phyloP scores from a whole-genome alignment of 2,113 vertebrate species.

The Tinamus guttatus region DNA sequence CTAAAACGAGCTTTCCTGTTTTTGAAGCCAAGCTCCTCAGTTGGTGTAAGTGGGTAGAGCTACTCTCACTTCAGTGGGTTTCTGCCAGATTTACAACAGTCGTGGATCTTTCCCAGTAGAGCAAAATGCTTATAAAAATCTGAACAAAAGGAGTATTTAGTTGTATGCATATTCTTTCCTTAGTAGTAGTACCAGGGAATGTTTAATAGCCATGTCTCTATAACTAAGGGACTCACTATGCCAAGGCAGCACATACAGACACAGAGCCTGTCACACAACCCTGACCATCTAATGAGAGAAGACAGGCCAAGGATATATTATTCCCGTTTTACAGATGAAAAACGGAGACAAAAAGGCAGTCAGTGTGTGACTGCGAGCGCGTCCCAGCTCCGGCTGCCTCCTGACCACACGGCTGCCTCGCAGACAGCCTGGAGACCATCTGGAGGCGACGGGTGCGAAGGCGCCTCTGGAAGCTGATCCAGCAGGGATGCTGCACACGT shows the following conservation, averaged over 20 bases:
- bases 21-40: background rate
- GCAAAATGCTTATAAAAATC: conserved; percentile 18
- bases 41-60: background rate
- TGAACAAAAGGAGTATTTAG: conserved; percentile 36
- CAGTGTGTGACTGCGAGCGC: background rate
- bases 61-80: background rate
- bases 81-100: conserved; percentile 1
- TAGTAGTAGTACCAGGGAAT: background rate
- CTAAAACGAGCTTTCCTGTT: background rate
- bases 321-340: background rate
- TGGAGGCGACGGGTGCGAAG: background rate
- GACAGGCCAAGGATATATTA: background rate
- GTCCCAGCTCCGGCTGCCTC: background rate
- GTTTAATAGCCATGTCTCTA: background rate
- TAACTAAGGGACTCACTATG: background rate
- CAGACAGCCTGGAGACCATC: background rate
- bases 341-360: background rate
- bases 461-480: background rate
- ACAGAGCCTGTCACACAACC: accelerated
- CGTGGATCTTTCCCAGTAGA: background rate
- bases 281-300: background rate
- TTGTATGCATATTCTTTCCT: background rate
- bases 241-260: background rate
- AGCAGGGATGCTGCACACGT: accelerated
- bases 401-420: background rate